Conservation (phyloP, 2,113 vertebrate genomes). For the Brachypodius melanocephalos region DNA sequence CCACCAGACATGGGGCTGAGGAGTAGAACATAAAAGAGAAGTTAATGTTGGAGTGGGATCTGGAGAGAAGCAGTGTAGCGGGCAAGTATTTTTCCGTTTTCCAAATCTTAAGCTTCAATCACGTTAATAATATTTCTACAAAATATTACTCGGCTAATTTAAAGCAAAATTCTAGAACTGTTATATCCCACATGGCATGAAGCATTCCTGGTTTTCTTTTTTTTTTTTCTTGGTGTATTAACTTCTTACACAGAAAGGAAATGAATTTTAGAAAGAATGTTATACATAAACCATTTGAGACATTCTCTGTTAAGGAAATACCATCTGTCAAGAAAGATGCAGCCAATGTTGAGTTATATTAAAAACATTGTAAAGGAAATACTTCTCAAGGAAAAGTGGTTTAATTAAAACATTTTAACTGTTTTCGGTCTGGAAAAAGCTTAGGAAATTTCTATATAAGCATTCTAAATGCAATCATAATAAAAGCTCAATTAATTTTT, state of each 20-base stretch:
- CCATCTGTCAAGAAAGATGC: conserved; percentile 58
- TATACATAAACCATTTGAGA: conserved; percentile 53
- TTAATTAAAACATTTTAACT: conserved; percentile 43
- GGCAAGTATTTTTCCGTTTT: conserved; percentile 9
- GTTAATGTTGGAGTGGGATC: background rate
- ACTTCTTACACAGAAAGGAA: conserved; percentile 59
- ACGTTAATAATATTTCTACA: background rate
- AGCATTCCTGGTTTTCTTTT: background rate
- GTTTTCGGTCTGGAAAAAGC: background rate
- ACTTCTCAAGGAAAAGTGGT: background rate
- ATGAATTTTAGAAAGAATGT: conserved; percentile 66
- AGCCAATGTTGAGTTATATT: conserved; percentile 45
- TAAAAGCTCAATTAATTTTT: background rate
- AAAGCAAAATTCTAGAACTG: conserved; percentile 33
- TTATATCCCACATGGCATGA: conserved; percentile 22
- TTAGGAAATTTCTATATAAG: background rate
- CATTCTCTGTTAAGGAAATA: conserved; percentile 56
- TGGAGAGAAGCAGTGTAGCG: background rate
- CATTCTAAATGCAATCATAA: background rate
- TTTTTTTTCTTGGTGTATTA: background rate
- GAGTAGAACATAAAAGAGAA: background rate
- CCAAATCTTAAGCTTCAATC: background rate
- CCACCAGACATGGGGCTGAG: background rate
- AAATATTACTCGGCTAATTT: background rate
- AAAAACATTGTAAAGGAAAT: conserved; percentile 48